Conservation (phyloP, 2,113 vertebrate species). For the human (Homo sapiens) region GRCh38 chr11:134508001-134508500, state of each 20-base stretch:
- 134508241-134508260: neutral
- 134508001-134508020: neutral
- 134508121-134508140: neutral
- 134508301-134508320: neutral
- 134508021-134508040: neutral
- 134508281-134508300: neutral
- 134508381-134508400: neutral
- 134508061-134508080: neutral
- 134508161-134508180: neutral
- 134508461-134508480: neutral
- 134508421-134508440: neutral
- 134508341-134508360: no score
- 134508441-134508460: neutral
- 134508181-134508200: neutral
- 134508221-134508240: neutral
- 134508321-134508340: neutral
- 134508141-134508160: neutral
- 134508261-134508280: no score
- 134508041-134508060: neutral
- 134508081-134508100: neutral
- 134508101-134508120: neutral
- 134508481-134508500: neutral
- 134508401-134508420: neutral
- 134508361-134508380: neutral
- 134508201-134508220: neutral